These are phyloP conservation scores for Sturnus vulgaris DNA, from an alignment of 2,113 vertebrate species.

Conservation along the genomic window DNA sequence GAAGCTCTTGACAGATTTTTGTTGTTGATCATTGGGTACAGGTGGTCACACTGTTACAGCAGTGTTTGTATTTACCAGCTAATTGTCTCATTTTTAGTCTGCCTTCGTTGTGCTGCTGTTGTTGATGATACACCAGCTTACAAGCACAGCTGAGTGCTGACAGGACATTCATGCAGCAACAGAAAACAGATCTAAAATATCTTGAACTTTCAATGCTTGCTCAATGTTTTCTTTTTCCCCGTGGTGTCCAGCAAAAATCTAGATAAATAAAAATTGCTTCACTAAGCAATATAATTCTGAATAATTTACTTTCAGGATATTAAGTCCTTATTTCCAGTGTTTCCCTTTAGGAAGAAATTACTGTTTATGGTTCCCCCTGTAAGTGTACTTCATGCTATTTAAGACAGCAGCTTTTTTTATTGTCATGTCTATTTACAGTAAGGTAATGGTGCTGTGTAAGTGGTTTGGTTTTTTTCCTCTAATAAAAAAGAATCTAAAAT, in stretches of 20 bases:
- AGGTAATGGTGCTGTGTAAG: background rate
- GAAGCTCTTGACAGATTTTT: background rate
- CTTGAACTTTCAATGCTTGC: background rate
- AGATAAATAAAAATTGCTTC: background rate
- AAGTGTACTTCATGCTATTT: background rate
- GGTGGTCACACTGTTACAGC: background rate
- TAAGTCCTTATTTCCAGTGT: background rate
- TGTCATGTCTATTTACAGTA: background rate
- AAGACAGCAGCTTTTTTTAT: background rate
- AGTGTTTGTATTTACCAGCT: background rate
- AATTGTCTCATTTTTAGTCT: background rate
- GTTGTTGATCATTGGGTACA: background rate
- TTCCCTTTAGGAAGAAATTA: background rate
- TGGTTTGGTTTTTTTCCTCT: background rate
- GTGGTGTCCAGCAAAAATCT: background rate
- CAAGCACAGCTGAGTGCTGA: background rate
- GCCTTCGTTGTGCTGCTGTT: background rate
- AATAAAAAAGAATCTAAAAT: background rate
- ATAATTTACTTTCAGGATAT: background rate
- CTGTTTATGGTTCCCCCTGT: background rate
- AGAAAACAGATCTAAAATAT: background rate
- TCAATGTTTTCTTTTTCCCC: background rate
- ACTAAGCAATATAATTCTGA: background rate
- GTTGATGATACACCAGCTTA: background rate
- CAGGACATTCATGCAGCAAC: background rate